Percentiles rank a stretch among this genome's conserved stretches.
phyloP scores from a whole-genome alignment of 2,113 vertebrate genomes.

The Myxocyprinus asiaticus region DNA sequence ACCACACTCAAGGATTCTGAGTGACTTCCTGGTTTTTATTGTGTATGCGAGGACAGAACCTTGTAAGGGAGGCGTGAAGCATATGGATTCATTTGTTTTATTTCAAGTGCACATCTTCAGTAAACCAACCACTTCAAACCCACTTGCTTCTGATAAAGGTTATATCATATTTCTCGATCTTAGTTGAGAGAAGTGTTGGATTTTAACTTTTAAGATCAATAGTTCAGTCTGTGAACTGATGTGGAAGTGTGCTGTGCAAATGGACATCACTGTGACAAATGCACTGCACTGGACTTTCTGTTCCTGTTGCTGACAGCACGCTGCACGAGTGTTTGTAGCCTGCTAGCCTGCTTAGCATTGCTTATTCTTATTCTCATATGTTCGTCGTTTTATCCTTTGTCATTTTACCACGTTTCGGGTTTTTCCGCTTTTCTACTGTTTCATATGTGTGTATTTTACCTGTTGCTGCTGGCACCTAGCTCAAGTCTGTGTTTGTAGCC shows the following conservation, averaged over 20 bases:
- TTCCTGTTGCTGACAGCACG: too few relatives aligned
- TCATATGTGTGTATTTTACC: too few relatives aligned
- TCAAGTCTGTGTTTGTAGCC: too few relatives aligned
- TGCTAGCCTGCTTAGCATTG: too few relatives aligned
- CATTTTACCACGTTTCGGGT: too few relatives aligned
- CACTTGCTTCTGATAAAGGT: neutral
- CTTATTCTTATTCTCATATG: too few relatives aligned
- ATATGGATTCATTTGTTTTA: neutral
- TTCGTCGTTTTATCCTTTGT: too few relatives aligned
- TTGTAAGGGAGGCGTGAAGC: neutral
- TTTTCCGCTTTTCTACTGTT: too few relatives aligned
- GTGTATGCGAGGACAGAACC: constrained; percentile 3
- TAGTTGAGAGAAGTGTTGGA: neutral
- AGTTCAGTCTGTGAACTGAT: neutral
- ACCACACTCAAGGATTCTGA: neutral
- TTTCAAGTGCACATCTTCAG: neutral
- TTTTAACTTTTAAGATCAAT: neutral
- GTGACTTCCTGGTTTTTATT: constrained; percentile 1
- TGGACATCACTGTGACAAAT: too few relatives aligned
- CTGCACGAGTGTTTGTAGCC: too few relatives aligned
- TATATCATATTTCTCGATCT: neutral
- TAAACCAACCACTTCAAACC: constrained; percentile 5
- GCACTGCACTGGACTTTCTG: too few relatives aligned
- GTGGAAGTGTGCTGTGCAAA: neutral
- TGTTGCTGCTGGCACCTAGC: too few relatives aligned